These are phyloP conservation scores for Arctopsyche grandis DNA, from an alignment of 1,140 invertebrate genomes.

Conservation along the genomic window DNA sequence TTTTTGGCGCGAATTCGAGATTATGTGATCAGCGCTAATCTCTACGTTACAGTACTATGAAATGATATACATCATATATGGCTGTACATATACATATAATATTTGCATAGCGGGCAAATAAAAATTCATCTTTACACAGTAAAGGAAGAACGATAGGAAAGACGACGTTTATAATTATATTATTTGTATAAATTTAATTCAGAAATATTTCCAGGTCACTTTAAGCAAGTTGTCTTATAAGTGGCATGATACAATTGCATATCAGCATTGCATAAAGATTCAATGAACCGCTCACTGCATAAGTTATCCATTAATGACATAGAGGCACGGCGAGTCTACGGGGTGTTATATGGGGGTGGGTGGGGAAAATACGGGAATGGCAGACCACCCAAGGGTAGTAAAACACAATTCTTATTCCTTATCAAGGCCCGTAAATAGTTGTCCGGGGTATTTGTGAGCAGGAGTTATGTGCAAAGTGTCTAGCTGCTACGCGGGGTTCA, in stretches of 20 bases:
- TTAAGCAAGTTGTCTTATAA: too few relatives aligned
- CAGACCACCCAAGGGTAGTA: slow-evolving; percentile 37
- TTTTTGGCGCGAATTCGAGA: too few relatives aligned
- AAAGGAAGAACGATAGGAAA: too few relatives aligned
- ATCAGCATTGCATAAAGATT: not conserved
- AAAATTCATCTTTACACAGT: too few relatives aligned
- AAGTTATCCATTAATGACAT: slow-evolving; percentile 28
- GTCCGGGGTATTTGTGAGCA: slow-evolving; percentile 42
- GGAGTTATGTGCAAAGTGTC: slow-evolving; percentile 34
- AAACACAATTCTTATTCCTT: slow-evolving; percentile 50
- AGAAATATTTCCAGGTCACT: too few relatives aligned
- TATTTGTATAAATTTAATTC: too few relatives aligned
- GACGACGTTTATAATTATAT: too few relatives aligned
- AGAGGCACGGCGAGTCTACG: not conserved
- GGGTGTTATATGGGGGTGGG: not conserved
- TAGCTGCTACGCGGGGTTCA: not conserved
- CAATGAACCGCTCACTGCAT: not conserved
- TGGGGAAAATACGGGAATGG: not conserved
- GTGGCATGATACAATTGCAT: not conserved
- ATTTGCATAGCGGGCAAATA: too few relatives aligned
- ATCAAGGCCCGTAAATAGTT: slow-evolving; percentile 46
- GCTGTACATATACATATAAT: too few relatives aligned
- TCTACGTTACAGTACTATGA: too few relatives aligned
- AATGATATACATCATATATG: too few relatives aligned
- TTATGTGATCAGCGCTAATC: too few relatives aligned